Evolutionary conservation across 2,888 invertebrate genomes (phyloP).

Genomic region (Candidula unifasciata): DNA sequence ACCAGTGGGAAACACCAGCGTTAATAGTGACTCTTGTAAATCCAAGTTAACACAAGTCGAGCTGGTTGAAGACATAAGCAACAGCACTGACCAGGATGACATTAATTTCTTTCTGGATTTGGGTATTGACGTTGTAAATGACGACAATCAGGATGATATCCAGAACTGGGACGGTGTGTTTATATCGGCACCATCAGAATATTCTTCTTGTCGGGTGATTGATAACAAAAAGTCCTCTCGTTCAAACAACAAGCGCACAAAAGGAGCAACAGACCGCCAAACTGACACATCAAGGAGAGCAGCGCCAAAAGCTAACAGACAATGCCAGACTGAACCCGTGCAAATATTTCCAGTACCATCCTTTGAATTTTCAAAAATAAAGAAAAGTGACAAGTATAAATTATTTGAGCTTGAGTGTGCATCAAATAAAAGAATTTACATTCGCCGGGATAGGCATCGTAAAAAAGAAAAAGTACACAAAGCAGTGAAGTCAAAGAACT

Average conservation of each 20-base stretch:
- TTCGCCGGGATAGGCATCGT: conserved; percentile 61
- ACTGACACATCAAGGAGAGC: not conserved
- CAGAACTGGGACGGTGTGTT: conserved; percentile 33
- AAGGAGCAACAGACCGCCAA: not conserved
- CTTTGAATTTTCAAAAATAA: not conserved
- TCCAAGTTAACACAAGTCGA: too few species aligned
- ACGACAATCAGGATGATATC: not conserved
- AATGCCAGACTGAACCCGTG: not conserved
- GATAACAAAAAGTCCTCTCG: not conserved
- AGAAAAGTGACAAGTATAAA: conserved; percentile 23
- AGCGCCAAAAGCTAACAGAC: not conserved
- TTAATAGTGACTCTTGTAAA: too few species aligned
- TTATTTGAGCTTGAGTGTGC: conserved; percentile 42
- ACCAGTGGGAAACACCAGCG: too few species aligned
- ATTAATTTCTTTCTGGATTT: conserved; percentile 22
- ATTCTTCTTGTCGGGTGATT: too few species aligned
- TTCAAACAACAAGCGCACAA: conserved; percentile 7
- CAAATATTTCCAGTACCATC: not conserved
- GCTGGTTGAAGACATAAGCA: too few species aligned
- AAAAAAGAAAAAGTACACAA: conserved; percentile 66
- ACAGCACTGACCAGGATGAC: not conserved
- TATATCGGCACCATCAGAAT: not conserved
- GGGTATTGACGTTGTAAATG: conserved; percentile 38
- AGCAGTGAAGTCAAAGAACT: conserved; percentile 71
- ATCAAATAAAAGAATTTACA: conserved; percentile 30